Evolutionary conservation across 2,797 vertebrate species (phyloP), one percentile per base, ranked within the genome.

Genomic region (Nyctibius grandis): DNA sequence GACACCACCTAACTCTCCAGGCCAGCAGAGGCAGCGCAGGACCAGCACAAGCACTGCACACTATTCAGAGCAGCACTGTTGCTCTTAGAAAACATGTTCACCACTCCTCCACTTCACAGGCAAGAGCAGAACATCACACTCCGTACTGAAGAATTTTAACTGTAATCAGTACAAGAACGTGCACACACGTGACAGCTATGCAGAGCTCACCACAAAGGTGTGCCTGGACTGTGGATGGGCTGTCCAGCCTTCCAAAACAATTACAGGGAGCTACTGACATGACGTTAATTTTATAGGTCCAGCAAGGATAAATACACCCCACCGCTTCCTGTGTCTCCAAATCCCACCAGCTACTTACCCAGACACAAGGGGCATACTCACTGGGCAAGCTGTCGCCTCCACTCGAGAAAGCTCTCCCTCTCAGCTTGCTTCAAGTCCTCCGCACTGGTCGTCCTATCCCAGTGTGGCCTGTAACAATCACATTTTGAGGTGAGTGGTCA

Each of bases 331-430:
- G 1, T 9, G 9, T 31, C 51, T 67, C 61, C 63, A 80, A n/a
- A 77, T 19, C 7, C 22, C 44, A 81, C 23, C 53, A 34, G 45
- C 25, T 75, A 74, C 65, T 70, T 67, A 91, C 44, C n/a, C 63
- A 89, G 33, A 34, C 47, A 59, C 44, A 78, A 76, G 36, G 14
- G 26, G 48, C 74, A 91, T 82, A 96, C 98, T 97, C 96, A 99
- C 99, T 96, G 72, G 69, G 98, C 99, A 90, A 99, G 98, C 45
- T 98, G 98, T 80, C 99, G 98, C 82, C 99, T 99, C 99, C 99
- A 99, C 81, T 98, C 96, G 4, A 99, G 98, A 96, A 99, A 99
- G 93, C 96, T 98, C 60, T 99, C 99, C 87, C 98, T 98, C 97
- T 99, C 99, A 9, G 98, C 97, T 86, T 98, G 98, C 79, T 98